These are phyloP conservation scores for Ciconia stormi DNA, from an alignment of 2,113 vertebrate genomes.

Conservation along the genomic window DNA sequence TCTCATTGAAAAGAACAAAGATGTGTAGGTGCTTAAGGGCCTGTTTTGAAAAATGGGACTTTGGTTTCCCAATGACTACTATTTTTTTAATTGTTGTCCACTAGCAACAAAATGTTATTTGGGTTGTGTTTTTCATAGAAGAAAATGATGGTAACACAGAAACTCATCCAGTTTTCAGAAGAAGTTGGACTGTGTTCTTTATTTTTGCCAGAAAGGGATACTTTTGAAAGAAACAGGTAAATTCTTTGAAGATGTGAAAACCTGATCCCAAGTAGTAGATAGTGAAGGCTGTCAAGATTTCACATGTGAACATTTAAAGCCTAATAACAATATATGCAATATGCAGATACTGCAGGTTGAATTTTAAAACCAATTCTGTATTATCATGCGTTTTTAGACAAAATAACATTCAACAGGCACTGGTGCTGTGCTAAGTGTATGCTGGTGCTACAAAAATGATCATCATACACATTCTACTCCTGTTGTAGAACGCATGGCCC, in stretches of 20 bases:
- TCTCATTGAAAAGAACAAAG: not conserved
- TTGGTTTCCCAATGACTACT: not conserved
- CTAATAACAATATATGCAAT: not conserved
- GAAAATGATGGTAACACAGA: not conserved
- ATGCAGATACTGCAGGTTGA: not conserved
- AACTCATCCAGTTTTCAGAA: not conserved
- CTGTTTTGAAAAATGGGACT: not conserved
- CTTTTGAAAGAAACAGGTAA: not conserved
- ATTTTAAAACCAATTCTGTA: not conserved
- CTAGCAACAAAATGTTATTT: not conserved
- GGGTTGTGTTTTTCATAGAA: not conserved
- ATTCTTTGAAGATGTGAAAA: not conserved
- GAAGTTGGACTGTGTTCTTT: not conserved
- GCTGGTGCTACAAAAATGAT: not conserved
- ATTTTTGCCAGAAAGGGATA: not conserved
- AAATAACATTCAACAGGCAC: not conserved
- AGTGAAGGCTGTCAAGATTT: not conserved
- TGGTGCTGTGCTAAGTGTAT: not conserved
- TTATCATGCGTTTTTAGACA: not conserved
- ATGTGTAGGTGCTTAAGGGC: not conserved
- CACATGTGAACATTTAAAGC: not conserved
- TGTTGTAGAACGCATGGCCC: not conserved
- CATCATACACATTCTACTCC: not conserved
- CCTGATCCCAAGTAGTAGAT: not conserved
- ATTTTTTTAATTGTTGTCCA: not conserved